Evolutionary conservation across 1,140 invertebrate species (phyloP).

Genomic region (Heliconius melpomene): DNA sequence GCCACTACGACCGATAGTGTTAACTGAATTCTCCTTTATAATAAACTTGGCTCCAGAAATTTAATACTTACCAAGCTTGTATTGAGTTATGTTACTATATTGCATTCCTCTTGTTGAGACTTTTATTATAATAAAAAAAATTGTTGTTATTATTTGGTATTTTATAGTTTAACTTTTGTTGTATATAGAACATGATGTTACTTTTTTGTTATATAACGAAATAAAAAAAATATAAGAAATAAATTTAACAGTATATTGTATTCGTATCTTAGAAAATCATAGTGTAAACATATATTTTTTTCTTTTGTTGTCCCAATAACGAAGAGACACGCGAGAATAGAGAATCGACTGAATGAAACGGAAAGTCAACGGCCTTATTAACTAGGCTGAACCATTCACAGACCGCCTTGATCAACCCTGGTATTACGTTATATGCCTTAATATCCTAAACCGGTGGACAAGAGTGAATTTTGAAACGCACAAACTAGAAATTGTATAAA

Average conservation of each 20-base stretch:
- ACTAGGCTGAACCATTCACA: conserved; percentile 58
- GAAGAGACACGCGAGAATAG: conserved; percentile 48
- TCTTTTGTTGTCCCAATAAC: conserved; percentile 43
- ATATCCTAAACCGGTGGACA: conserved; percentile 39
- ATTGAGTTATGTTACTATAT: neutral
- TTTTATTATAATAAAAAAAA: neutral
- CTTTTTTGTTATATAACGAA: no score
- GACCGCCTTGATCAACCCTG: conserved; percentile 44
- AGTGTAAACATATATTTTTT: conserved; percentile 15
- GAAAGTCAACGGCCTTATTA: conserved; percentile 70
- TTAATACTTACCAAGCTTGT: neutral
- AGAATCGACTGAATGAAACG: conserved; percentile 61
- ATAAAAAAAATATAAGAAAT: neutral
- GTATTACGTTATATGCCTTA: conserved; percentile 36
- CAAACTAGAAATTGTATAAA: conserved; percentile 79
- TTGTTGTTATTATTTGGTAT: neutral
- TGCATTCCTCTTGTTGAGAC: neutral
- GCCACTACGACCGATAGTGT: conserved; percentile 60
- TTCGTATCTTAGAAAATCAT: neutral
- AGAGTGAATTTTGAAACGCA: conserved; percentile 55
- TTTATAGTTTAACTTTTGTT: neutral
- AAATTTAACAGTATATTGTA: neutral
- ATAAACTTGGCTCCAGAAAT: conserved; percentile 11
- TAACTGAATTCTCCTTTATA: conserved; percentile 56
- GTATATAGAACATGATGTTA: neutral